Evolutionary conservation across 2,888 invertebrate species (phyloP), one percentile per base, ranked within the genome.

Genomic region (Drosophila percnosoma): DNA sequence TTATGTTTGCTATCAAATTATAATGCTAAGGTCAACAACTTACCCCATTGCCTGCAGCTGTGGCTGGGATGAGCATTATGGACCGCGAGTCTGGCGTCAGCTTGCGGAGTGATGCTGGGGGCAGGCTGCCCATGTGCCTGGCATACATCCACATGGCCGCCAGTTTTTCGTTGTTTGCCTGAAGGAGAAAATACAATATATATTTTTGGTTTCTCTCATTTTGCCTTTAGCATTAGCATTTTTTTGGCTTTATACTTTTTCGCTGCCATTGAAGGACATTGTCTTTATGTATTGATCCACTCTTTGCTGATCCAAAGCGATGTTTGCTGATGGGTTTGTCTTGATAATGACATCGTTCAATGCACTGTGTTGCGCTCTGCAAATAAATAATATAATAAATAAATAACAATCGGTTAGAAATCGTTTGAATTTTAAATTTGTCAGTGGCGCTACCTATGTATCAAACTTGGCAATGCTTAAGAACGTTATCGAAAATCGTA

Each of bases 241-340:
- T 10, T 40, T 2, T 27, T 8, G n/a, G 5, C 5, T 31, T 58
- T 71, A 92, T 73, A 92, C 93, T 78, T 91, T 92, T 54, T 91
- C 92, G 45, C 74, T 90, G 65, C 86, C 89, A 62, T 80, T 84
- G 13, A 90, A 55, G 3, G 92, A 91, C 90, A 92, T 91, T 1
- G 92, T 89, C 66, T 92, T 93, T 18, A 93, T 91, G 61, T 92
- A 93, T 64, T 93, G 92, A 40, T 93, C 92, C 24, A 92, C 84
- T 72, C 91, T 92, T 53, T 92, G 91, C 52, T 92, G 91, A 62
- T 92, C 91, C 62, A 93, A 52, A 4, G 87, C 74, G 21, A 91
- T 68, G 21, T 87, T 15, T 24, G 33, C 89, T 24, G 83, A 78
- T 29, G 78, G 78, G 36, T 83, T 92, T n/a, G 89, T 69, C 27